phyloP scores from a whole-genome alignment of 1,140 invertebrate species.

The Drosophila sproati region DNA sequence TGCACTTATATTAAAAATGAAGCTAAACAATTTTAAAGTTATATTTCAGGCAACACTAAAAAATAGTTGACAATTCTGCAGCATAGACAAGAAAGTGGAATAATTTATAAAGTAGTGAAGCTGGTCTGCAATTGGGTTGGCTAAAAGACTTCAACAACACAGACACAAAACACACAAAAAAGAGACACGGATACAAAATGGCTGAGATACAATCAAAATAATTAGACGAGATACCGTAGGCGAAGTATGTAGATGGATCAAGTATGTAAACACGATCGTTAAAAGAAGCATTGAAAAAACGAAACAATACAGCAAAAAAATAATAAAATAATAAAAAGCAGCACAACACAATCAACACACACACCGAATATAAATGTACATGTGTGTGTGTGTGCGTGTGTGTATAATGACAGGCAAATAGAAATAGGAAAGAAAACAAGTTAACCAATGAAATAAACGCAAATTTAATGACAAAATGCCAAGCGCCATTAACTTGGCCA shows the following conservation, averaged over 20 bases:
- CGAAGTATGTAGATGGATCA: slow-evolving; percentile 53
- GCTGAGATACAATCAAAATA: slow-evolving; percentile 47
- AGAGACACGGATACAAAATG: neutral
- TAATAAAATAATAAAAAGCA: slow-evolving; percentile 13
- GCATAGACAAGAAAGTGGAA: slow-evolving; percentile 2
- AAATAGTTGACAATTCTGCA: neutral
- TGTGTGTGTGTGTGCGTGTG: neutral
- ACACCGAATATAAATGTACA: neutral
- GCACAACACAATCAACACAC: slow-evolving; percentile 4
- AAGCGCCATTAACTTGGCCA: slow-evolving; percentile 72
- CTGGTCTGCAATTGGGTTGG: neutral
- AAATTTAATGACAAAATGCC: slow-evolving; percentile 81
- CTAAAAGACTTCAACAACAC: neutral
- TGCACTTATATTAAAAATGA: too few relatives aligned
- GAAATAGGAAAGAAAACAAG: slow-evolving; percentile 69
- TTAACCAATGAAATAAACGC: slow-evolving; percentile 82
- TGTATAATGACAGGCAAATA: slow-evolving; percentile 34
- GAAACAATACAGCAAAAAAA: slow-evolving; percentile 66
- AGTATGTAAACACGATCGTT: slow-evolving; percentile 78
- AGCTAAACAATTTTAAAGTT: too few relatives aligned
- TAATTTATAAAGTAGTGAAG: neutral
- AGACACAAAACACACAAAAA: neutral
- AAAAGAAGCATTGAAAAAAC: slow-evolving; percentile 71
- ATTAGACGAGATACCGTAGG: slow-evolving; percentile 63
- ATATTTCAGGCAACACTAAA: too few relatives aligned